Base-by-base conservation (phyloP, 2,113 vertebrate genomes). In the Martes martes region DNA sequence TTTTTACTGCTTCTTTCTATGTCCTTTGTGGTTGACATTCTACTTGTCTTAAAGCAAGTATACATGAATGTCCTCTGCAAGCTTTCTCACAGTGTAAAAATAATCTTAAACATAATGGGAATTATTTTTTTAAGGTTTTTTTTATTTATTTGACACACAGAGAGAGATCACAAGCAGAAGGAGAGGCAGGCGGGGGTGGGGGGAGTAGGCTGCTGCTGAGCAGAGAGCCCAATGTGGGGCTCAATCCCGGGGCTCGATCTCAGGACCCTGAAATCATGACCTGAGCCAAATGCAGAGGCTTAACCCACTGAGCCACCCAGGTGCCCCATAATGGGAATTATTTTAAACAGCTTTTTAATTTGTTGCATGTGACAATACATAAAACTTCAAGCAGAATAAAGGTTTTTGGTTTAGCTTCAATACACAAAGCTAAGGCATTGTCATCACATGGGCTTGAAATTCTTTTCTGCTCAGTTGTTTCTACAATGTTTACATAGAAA, bases 331-430 rank as follows among this genome's bases (percentile, higher is more conserved):
- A 21, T 86, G 15, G 67, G 7, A 92, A 88, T 81, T 76, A 94
- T 95, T 89, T 97, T 63, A 74, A 96, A 95, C 65, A 89, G 42
- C 6, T 88, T 96, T 85, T 31, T 89, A 88, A 80, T 91, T 76
- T 69, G 86, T 80, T 80, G 39, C 39, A 28, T 95, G 59, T 91
- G 76, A 91, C 61, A 95, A 74, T 79, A 81, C 6, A 71, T 91
- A 57, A 85, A 97, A 88, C 57, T 91, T 79, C 31, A 91, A 96
- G 26, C 23, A 91, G 42, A 93, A 85, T 94, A 93, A 82, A 91
- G 47, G 11, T 21, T 87, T 93, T 52, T 11, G 86, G 50, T 78
- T 95, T 93, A 50, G 16, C 81, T 84, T 95, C 59, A 85, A 15
- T 28, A 39, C 24, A 87, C 23, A 84, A 74, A 85, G 47, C 36